phyloP scores from a whole-genome alignment of 2,113 vertebrate genomes.

The Vireo altiloquus region DNA sequence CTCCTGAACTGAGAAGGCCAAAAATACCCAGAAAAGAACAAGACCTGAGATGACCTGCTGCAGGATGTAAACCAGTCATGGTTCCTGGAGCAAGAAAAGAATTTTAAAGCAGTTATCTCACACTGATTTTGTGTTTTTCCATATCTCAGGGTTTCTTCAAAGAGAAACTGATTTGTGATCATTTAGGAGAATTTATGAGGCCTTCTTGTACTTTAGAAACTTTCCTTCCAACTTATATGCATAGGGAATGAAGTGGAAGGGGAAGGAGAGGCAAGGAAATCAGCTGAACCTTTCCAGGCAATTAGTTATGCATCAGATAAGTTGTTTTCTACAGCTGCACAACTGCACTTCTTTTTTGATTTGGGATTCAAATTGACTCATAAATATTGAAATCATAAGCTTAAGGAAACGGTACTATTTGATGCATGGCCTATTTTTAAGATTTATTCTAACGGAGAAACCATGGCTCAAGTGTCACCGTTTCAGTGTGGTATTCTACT shows the following conservation, averaged over 20 bases:
- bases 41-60: rapidly evolving
- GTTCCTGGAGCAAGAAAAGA: not conserved
- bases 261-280: not conserved
- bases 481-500: not conserved
- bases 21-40: not conserved
- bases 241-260: not conserved
- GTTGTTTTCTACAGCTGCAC: conserved; percentile 57
- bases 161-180: not conserved
- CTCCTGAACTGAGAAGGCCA: not conserved
- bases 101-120: not conserved
- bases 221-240: not conserved
- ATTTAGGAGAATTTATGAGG: not conserved
- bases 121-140: not conserved
- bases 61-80: not conserved
- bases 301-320: conserved; percentile 62
- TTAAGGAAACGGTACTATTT: conserved; percentile 54
- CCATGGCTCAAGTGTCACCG: not conserved
- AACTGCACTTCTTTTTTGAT: conserved; percentile 36
- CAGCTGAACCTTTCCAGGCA: conserved; percentile 51
- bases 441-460: conserved; percentile 43
- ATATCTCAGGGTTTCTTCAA: not conserved
- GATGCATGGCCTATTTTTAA: conserved; percentile 48
- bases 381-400: conserved; percentile 68
- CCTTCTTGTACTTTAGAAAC: not conserved
- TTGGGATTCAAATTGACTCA: conserved; percentile 70